A percentile compares a stretch with the other conserved stretches of the same genome.
These are phyloP conservation scores for Sylvicola cinctus DNA, from an alignment of 2,888 invertebrate species.

Conservation along the genomic window DNA sequence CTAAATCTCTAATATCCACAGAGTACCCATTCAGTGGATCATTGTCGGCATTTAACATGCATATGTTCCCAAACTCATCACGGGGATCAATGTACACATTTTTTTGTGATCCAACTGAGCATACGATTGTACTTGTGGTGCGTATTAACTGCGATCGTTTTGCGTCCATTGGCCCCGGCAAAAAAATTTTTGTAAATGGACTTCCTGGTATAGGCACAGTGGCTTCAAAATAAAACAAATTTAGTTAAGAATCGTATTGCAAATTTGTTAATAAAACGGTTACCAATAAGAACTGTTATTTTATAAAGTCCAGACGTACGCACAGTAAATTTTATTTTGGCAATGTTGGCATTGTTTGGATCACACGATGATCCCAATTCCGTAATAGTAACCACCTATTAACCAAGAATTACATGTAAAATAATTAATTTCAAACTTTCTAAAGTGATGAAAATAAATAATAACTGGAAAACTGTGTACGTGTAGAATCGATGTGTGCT, in stretches of 20 bases:
- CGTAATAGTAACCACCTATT: slow-evolving; percentile 57
- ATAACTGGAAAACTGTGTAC: not conserved
- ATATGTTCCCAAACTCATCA: slow-evolving; percentile 78
- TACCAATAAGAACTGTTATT: slow-evolving; percentile 65
- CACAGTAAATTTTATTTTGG: slow-evolving; percentile 80
- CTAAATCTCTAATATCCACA: slow-evolving; percentile 36
- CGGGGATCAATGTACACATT: slow-evolving; percentile 72
- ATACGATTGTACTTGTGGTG: slow-evolving; percentile 67
- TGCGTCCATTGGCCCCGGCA: slow-evolving; percentile 67
- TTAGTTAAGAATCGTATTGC: too few species aligned
- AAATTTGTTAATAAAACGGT: slow-evolving; percentile 53
- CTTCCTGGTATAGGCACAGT: too few species aligned
- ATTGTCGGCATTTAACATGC: slow-evolving; percentile 36
- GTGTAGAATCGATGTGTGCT: too few species aligned
- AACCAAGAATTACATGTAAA: slow-evolving; percentile 7
- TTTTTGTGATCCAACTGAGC: slow-evolving; percentile 55
- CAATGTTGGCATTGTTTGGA: slow-evolving; percentile 66
- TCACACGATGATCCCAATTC: slow-evolving; percentile 76
- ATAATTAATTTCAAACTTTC: not conserved
- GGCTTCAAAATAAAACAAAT: too few species aligned
- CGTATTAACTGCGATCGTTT: slow-evolving; percentile 64
- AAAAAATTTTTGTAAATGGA: slow-evolving; percentile 65
- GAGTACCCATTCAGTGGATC: slow-evolving; percentile 46
- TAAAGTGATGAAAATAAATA: not conserved
- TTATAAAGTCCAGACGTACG: slow-evolving; percentile 76